Evolutionary conservation across 2,888 invertebrate genomes (phyloP).

Genomic region (Apodemia zela): DNA sequence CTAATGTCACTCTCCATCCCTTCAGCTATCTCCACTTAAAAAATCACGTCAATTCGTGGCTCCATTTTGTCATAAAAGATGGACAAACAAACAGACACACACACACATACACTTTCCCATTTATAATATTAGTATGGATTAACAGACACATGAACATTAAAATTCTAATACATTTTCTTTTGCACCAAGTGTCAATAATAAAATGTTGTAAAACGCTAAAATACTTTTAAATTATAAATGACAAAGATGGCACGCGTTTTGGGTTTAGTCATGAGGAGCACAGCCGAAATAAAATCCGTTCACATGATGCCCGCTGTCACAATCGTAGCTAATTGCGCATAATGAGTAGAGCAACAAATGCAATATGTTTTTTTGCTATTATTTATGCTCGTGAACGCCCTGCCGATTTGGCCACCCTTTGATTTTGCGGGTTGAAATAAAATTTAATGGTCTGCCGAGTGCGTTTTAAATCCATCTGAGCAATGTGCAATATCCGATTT

Average conservation of each 20-base stretch:
- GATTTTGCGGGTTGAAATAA: constrained; percentile 64
- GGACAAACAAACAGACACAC: no score
- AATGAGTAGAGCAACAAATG: constrained; percentile 72
- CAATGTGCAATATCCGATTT: constrained; percentile 71
- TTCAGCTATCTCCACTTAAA: no score
- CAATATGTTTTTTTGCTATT: constrained; percentile 75
- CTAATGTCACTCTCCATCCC: no score
- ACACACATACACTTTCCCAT: no score
- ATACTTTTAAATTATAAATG: constrained; percentile 25
- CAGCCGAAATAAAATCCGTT: constrained; percentile 62
- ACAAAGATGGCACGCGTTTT: constrained; percentile 43
- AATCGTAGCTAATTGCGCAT: constrained; percentile 79
- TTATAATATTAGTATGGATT: no score
- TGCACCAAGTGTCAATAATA: no score
- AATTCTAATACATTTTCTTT: no score
- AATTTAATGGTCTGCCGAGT: constrained; percentile 72
- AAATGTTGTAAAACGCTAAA: background rate
- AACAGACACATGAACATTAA: no score
- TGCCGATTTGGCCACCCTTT: constrained; percentile 60
- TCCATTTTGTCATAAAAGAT: no score
- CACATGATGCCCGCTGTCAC: constrained; percentile 69
- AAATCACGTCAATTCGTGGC: no score
- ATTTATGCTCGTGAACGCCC: constrained; percentile 70
- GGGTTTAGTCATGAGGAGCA: constrained; percentile 31
- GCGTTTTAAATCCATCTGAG: constrained; percentile 51